These are phyloP conservation scores for Coluber constrictor DNA, from an alignment of 2,797 vertebrate genomes.

Conservation along the genomic window DNA sequence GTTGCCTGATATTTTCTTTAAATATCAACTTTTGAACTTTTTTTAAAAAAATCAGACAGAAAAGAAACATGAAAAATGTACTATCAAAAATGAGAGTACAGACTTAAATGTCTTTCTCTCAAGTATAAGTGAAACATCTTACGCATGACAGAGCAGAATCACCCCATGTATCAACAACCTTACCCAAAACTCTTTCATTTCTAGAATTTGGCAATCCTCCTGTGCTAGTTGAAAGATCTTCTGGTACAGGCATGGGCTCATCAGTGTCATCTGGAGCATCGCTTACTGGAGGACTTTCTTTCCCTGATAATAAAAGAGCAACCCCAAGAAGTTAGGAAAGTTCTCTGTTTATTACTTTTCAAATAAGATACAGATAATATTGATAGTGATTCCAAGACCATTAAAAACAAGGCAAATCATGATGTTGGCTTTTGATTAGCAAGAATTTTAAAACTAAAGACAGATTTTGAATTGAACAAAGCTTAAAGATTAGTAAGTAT, in stretches of 20 bases:
- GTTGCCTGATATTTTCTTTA: neutral
- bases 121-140: neutral
- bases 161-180: conserved; percentile 43
- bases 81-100: neutral
- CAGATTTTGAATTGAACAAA: neutral
- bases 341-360: neutral
- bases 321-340: conserved; percentile 21
- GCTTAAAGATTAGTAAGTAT: neutral
- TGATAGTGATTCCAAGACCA: neutral
- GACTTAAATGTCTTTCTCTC: neutral
- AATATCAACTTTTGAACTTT: neutral
- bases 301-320: conserved; percentile 71
- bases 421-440: neutral
- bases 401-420: neutral
- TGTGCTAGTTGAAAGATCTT: conserved; percentile 92
- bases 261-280: conserved; percentile 87
- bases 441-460: neutral
- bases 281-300: conserved; percentile 87
- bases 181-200: conserved; percentile 84
- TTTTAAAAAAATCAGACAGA: conserved; percentile 6
- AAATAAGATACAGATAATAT: neutral
- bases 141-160: neutral
- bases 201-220: conserved; percentile 84
- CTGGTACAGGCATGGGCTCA: conserved; percentile 95
- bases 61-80: neutral